A percentile compares a stretch with the other conserved stretches of the same genome.
These are phyloP conservation scores for Aurelia sp. DNA, from an alignment of 30 jellyfish, hydroid and myxozoan genomes.

Conservation along the genomic window DNA sequence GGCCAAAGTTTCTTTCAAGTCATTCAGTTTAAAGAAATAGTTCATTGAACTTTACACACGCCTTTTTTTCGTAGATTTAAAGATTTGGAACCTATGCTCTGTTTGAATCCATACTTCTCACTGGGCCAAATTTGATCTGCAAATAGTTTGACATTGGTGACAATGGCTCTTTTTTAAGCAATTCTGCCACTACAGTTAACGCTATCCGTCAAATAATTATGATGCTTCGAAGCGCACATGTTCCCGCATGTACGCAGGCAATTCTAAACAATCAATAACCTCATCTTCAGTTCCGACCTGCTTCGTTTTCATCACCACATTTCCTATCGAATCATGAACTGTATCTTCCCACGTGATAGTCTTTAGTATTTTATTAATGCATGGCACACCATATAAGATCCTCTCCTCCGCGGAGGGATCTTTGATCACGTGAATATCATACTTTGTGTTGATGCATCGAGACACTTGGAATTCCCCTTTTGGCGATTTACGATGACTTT, in stretches of 20 bases:
- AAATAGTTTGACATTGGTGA: too few relatives aligned
- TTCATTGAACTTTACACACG: too few relatives aligned
- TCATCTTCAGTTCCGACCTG: conserved; percentile 22
- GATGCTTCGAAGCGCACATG: conserved; percentile 24
- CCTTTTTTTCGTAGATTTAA: too few relatives aligned
- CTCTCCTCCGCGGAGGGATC: conserved; percentile 20
- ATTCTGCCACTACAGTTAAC: too few relatives aligned
- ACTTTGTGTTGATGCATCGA: conserved; percentile 32
- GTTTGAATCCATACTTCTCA: too few relatives aligned
- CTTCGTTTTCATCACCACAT: conserved; percentile 37
- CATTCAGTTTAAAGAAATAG: too few relatives aligned
- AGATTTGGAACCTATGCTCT: too few relatives aligned
- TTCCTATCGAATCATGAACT: conserved; percentile 41
- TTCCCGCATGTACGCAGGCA: conserved; percentile 64
- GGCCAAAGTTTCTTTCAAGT: too few relatives aligned
- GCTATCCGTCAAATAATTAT: too few relatives aligned
- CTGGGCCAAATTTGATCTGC: too few relatives aligned
- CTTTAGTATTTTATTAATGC: conserved; percentile 49
- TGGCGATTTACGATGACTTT: conserved; percentile 16
- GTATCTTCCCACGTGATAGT: conserved; percentile 64
- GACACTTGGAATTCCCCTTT: conserved; percentile 44
- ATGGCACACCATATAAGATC: conserved; percentile 21
- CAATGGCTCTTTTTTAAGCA: too few relatives aligned
- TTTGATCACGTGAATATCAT: conserved; percentile 44
- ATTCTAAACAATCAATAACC: not conserved